Conservation (phyloP, 2,888 invertebrate genomes). For the Barypeithes pellucidus region DNA sequence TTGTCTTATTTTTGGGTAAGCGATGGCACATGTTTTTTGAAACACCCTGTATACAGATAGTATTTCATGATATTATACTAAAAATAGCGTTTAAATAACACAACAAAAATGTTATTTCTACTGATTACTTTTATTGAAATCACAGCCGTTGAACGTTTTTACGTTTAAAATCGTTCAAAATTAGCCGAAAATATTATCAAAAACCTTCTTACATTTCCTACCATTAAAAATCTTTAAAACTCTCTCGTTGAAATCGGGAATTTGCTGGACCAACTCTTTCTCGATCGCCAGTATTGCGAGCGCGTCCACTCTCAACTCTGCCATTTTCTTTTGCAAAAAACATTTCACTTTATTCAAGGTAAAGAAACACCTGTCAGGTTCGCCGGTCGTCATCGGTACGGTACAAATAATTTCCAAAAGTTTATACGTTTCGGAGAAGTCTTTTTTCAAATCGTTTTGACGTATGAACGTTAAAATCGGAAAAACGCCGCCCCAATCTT, state of each 20-base stretch:
- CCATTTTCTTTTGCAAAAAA: background rate
- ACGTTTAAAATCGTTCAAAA: no score
- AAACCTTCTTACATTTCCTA: background rate
- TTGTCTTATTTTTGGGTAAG: no score
- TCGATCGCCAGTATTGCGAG: background rate
- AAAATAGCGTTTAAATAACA: no score
- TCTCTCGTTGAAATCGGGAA: background rate
- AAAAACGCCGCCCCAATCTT: background rate
- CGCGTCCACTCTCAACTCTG: background rate
- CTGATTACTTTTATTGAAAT: no score
- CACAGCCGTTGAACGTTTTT: no score
- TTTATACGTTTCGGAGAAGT: conserved; percentile 26
- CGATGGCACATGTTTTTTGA: no score
- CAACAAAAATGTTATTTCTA: no score
- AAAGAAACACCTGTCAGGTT: background rate
- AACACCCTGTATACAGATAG: no score
- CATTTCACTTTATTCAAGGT: conserved; percentile 2
- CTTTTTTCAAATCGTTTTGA: conserved; percentile 20
- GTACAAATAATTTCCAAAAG: conserved; percentile 22
- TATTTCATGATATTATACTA: no score
- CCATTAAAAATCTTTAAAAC: background rate
- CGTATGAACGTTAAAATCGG: conserved; percentile 1
- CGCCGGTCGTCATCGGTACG: background rate
- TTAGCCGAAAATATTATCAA: no score
- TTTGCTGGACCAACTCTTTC: background rate